These are phyloP conservation scores for Crax fasciolata DNA, from an alignment of 2,797 vertebrate genomes.

Conservation along the genomic window DNA sequence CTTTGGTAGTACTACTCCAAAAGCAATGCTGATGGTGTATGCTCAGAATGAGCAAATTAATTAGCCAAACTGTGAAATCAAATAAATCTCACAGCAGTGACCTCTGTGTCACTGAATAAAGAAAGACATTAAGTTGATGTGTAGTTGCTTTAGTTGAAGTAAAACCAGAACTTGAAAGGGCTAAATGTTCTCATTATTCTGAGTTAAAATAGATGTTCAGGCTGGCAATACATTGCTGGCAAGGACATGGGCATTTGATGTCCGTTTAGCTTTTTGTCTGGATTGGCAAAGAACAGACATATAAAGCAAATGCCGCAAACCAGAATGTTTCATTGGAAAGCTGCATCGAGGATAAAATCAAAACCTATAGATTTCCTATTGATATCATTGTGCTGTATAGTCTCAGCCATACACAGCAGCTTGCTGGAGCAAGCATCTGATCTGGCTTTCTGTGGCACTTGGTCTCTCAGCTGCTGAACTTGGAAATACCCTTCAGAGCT, in stretches of 20 bases:
- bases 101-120: slow-evolving; percentile 64
- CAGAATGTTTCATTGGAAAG: neutral
- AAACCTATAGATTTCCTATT: neutral
- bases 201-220: neutral
- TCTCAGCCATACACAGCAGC: neutral
- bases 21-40: slow-evolving; percentile 43
- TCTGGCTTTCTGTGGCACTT: neutral
- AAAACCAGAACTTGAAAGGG: slow-evolving; percentile 34
- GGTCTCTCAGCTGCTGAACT: neutral
- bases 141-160: slow-evolving; percentile 36
- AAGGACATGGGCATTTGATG: neutral
- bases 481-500: neutral
- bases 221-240: neutral
- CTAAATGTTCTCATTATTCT: slow-evolving; percentile 36
- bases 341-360: neutral
- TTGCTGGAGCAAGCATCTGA: neutral
- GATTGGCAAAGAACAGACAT: neutral
- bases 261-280: neutral
- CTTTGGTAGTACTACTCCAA: slow-evolving; percentile 69
- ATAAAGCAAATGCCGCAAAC: neutral
- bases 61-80: slow-evolving; percentile 80
- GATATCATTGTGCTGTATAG: accelerated
- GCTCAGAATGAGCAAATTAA: slow-evolving; percentile 81
- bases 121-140: slow-evolving; percentile 56
- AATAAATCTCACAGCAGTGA: slow-evolving; percentile 79